A percentile compares a stretch with the other conserved stretches of the same genome.
Conservation (phyloP, 2,113 vertebrate species). For the Salminus brasiliensis region DNA sequence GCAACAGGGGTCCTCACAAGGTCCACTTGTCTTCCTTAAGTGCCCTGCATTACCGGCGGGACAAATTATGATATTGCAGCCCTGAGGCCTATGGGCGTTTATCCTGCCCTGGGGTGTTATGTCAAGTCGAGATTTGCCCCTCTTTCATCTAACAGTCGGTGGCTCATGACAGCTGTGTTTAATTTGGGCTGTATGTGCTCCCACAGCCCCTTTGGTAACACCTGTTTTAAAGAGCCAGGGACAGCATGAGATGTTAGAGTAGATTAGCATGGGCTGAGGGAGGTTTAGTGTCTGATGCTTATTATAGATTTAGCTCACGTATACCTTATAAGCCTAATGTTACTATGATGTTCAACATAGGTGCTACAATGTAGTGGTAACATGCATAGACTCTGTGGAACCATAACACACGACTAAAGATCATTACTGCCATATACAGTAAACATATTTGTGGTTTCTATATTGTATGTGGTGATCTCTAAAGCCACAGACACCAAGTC, state of each 20-base stretch:
- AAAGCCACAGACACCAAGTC: no score
- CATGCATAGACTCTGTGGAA: neutral
- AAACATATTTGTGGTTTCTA: neutral
- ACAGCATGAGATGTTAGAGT: neutral
- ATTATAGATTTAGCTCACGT: neutral
- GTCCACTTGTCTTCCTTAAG: constrained; percentile 68
- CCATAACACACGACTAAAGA: neutral
- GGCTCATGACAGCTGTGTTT: constrained; percentile 54
- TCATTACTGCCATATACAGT: neutral
- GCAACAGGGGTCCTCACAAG: constrained; percentile 61
- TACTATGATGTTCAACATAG: neutral
- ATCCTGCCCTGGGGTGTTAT: constrained; percentile 60
- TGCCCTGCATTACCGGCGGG: constrained; percentile 63
- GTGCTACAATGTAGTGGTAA: neutral
- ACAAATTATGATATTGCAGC: constrained; percentile 65
- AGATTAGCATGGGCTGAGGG: neutral
- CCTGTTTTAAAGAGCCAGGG: neutral
- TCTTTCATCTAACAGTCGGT: constrained; percentile 45
- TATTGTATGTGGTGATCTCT: no score
- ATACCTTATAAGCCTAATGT: neutral
- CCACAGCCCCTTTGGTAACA: constrained; percentile 14
- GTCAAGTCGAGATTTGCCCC: constrained; percentile 37
- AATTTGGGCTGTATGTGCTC: constrained; percentile 58
- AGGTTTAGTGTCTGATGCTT: neutral
- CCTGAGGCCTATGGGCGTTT: constrained; percentile 66